Conservation (phyloP, 1,140 invertebrate genomes). For the Argopecten irradians region DNA sequence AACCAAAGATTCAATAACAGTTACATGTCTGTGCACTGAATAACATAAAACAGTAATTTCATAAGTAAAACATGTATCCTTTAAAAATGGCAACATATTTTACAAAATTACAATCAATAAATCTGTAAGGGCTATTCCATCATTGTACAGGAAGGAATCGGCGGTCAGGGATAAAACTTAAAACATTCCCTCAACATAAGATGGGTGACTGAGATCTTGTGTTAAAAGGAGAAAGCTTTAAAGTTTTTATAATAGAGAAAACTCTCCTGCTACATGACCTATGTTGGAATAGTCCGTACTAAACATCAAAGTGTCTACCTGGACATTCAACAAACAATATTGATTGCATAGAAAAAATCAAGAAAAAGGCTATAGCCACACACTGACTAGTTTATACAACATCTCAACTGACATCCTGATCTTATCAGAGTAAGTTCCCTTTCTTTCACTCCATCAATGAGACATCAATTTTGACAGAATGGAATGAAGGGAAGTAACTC, state of each 20-base stretch:
- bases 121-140: neutral
- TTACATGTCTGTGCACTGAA: neutral
- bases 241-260: too few species aligned
- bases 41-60: neutral
- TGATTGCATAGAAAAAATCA: neutral
- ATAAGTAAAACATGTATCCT: neutral
- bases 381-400: neutral
- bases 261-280: neutral
- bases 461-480: too few species aligned
- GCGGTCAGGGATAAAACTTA: too few species aligned
- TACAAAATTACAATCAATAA: neutral
- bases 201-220: too few species aligned
- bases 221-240: neutral
- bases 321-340: neutral
- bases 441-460: too few species aligned
- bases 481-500: too few species aligned
- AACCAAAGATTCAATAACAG: neutral
- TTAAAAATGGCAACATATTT: neutral
- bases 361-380: neutral
- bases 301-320: neutral
- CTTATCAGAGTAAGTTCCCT: too few species aligned
- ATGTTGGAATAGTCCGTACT: neutral
- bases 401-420: neutral
- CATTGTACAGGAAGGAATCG: neutral
- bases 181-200: too few species aligned